These are phyloP conservation scores for Tetanocera ferruginea DNA, from an alignment of 2,888 invertebrate genomes.

Conservation along the genomic window DNA sequence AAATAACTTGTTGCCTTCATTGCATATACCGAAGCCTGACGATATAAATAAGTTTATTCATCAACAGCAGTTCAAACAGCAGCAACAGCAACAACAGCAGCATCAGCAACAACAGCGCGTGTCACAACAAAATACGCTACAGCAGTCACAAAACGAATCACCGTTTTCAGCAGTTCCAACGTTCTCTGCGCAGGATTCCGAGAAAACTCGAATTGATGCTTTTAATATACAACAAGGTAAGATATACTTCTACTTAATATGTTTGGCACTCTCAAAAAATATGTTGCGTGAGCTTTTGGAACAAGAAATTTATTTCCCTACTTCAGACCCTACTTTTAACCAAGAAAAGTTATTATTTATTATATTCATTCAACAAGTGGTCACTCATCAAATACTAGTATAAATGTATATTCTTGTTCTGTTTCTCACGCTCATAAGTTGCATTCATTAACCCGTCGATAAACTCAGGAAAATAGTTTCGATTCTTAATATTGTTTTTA, in stretches of 20 bases:
- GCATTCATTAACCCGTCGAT: no score
- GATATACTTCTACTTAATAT: neutral
- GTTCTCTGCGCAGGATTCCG: slow-evolving; percentile 39
- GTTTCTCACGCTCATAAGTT: no score
- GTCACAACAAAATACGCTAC: slow-evolving; percentile 39
- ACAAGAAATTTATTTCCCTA: neutral
- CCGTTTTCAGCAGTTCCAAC: slow-evolving; percentile 36
- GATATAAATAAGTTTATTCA: slow-evolving; percentile 52
- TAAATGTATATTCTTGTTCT: no score
- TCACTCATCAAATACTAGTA: no score
- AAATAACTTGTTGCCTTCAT: slow-evolving; percentile 32
- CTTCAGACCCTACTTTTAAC: no score
- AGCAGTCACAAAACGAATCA: slow-evolving; percentile 36
- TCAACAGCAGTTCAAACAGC: slow-evolving; percentile 50
- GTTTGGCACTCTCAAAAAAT: no score
- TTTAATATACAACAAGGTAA: slow-evolving; percentile 83
- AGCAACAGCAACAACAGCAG: slow-evolving; percentile 47
- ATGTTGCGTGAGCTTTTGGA: neutral
- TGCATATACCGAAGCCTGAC: slow-evolving; percentile 48
- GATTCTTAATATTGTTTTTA: no score
- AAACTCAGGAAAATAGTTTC: no score
- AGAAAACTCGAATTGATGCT: slow-evolving; percentile 72
- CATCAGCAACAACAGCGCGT: slow-evolving; percentile 46
- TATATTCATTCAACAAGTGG: no score
- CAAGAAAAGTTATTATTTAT: neutral